Evolutionary conservation across 2,797 vertebrate genomes (phyloP).

Genomic region (Bufotes viridis): DNA sequence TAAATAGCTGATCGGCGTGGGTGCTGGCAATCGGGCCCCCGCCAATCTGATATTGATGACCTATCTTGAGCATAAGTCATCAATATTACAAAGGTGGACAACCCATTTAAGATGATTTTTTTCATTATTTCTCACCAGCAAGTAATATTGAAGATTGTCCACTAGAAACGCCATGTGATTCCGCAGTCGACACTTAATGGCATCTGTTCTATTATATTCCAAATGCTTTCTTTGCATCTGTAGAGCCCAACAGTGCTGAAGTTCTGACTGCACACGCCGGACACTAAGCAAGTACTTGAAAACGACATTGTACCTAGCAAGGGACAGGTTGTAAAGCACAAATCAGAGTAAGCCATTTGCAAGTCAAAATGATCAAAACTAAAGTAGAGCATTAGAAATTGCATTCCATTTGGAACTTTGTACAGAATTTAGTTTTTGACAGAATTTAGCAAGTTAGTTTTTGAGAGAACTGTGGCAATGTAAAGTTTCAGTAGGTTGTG

Average conservation of each 20-base stretch:
- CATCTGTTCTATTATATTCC: conserved; percentile 88
- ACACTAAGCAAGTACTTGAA: conserved; percentile 97
- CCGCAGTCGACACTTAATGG: conserved; percentile 91
- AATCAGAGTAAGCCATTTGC: not conserved
- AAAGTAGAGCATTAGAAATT: too few relatives aligned
- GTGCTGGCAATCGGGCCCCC: too few relatives aligned
- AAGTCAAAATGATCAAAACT: too few relatives aligned
- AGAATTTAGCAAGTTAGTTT: too few relatives aligned
- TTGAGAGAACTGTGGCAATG: too few relatives aligned
- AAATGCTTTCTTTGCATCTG: conserved; percentile 98
- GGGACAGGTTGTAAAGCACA: not conserved
- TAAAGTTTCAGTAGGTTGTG: too few relatives aligned
- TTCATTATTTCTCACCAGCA: conserved; percentile 81
- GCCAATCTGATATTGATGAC: too few relatives aligned
- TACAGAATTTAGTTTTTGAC: too few relatives aligned
- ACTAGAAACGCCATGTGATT: conserved; percentile 99
- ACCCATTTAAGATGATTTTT: not conserved
- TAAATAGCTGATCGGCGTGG: too few relatives aligned
- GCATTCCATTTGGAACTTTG: too few relatives aligned
- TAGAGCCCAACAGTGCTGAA: conserved; percentile 97
- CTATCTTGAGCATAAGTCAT: too few relatives aligned
- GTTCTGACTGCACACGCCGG: conserved; percentile 92
- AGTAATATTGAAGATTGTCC: conserved; percentile 97
- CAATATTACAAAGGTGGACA: too few relatives aligned
- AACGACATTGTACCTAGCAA: conserved; percentile 91